These are phyloP conservation scores for Apamea anceps DNA, from an alignment of 2,888 invertebrate genomes.

Conservation along the genomic window DNA sequence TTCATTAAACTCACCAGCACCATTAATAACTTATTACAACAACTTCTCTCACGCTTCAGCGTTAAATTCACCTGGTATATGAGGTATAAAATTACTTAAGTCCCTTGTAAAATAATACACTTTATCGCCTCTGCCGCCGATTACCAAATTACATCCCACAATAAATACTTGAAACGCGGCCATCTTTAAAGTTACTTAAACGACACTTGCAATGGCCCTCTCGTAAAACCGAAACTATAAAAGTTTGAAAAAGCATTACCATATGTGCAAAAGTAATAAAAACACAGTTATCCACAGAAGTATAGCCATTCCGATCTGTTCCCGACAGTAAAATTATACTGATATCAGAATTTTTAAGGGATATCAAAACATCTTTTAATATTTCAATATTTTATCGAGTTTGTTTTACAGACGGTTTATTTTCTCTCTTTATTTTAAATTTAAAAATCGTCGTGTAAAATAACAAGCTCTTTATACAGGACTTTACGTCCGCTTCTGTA, in stretches of 20 bases:
- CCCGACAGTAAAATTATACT: slow-evolving; percentile 54
- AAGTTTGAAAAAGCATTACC: slow-evolving; percentile 71
- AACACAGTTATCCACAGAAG: slow-evolving; percentile 64
- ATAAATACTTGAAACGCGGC: slow-evolving; percentile 41
- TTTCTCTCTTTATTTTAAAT: slow-evolving; percentile 22
- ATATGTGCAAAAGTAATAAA: slow-evolving; percentile 70
- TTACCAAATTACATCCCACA: slow-evolving; percentile 27
- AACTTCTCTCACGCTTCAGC: not conserved
- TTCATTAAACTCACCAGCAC: slow-evolving; percentile 1
- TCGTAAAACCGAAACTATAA: slow-evolving; percentile 69
- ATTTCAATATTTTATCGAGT: slow-evolving; percentile 44
- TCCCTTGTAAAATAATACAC: slow-evolving; percentile 9
- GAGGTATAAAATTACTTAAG: not conserved
- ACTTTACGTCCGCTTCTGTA: not conserved
- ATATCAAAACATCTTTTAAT: slow-evolving; percentile 55
- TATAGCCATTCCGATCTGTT: slow-evolving; percentile 58
- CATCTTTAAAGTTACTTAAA: slow-evolving; percentile 47
- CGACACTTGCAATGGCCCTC: slow-evolving; percentile 41
- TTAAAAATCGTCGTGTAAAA: slow-evolving; percentile 1
- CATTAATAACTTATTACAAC: not conserved
- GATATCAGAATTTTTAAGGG: slow-evolving; percentile 41
- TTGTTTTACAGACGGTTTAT: slow-evolving; percentile 22
- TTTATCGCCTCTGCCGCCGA: not conserved
- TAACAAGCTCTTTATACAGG: not conserved
- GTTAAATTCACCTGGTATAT: not conserved